A percentile compares a stretch with the other conserved stretches of the same genome.
Conservation (phyloP, 2,113 vertebrate species). For the Paedocypris sp. region DNA sequence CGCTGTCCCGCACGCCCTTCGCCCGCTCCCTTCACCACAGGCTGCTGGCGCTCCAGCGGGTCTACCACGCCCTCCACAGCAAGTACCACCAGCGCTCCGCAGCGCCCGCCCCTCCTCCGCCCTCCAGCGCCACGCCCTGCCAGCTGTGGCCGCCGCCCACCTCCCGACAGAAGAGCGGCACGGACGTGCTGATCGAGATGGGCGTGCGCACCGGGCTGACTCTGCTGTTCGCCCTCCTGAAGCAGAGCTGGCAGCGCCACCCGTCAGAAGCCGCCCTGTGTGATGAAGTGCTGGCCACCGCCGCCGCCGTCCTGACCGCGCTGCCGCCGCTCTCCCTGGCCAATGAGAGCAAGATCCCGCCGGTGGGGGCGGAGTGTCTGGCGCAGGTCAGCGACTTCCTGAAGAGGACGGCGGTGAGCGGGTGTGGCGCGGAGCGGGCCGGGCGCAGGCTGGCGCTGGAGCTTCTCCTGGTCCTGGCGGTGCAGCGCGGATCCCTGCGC, state of each 20-base stretch:
- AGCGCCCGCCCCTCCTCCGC: constrained; percentile 45
- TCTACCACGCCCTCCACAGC: constrained; percentile 67
- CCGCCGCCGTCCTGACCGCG: constrained; percentile 59
- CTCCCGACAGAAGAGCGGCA: constrained; percentile 55
- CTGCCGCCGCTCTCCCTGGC: constrained; percentile 67
- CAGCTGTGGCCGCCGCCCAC: constrained; percentile 43
- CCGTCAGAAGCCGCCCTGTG: constrained; percentile 58
- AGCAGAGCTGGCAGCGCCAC: constrained; percentile 66
- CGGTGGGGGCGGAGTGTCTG: constrained; percentile 66
- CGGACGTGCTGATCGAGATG: constrained; percentile 71
- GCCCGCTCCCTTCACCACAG: constrained; percentile 60
- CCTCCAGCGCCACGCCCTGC: constrained; percentile 40
- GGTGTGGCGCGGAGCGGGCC: constrained; percentile 54
- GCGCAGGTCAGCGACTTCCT: constrained; percentile 64
- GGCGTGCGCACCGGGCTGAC: constrained; percentile 69
- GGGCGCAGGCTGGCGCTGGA: constrained; percentile 63
- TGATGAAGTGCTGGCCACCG: constrained; percentile 66
- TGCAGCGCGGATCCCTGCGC: constrained; percentile 65
- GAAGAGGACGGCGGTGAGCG: constrained; percentile 62
- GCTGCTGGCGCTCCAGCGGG: constrained; percentile 61
- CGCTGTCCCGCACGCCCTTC: constrained; percentile 61
- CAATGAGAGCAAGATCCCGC: constrained; percentile 69
- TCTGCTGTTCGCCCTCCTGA: constrained; percentile 65
- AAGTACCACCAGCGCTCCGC: constrained; percentile 69
- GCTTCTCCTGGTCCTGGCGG: constrained; percentile 61